Evolutionary conservation across 2,888 invertebrate species (phyloP), one percentile per base, ranked within the genome.

Genomic region (Erynnis tages): DNA sequence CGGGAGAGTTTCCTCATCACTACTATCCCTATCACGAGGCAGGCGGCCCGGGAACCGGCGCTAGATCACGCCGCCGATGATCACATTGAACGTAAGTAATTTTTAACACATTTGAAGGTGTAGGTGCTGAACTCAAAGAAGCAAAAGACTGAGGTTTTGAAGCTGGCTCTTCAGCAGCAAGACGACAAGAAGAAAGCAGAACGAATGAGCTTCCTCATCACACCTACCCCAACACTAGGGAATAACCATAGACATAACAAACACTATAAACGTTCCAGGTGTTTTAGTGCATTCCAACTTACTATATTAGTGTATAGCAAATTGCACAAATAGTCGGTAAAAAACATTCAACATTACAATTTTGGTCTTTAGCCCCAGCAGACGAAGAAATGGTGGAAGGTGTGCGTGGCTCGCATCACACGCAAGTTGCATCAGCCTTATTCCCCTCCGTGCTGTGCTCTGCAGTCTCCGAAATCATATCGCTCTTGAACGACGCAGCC

Each of bases 361-460:
- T 44, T 5, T 3, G 14, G 8, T 30, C 5, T 30, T 19, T 57
- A 87, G 87, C 84, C 0, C 80, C 86, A 56, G 91, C 91, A 4
- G 91, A 91, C 62, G 91, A 90, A 67, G 92, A 91, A 83, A 93
- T 87, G 58, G 92, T 91, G 6, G 95, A 95, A 75, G 92, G 93
- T 8, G 91, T 93, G 0, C 91, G 96, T 32, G 93, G 93, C 1
- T 92, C 94, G 0, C 96, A 96, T 66, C 96, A 96, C 72, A 91
- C 97, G 2, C 97, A 98, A 75, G 94, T 97, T 1, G 98, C 98
- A 0, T 96, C 98, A 65, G 96, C 98, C 0, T 90, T 99, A 27
- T 99, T 99, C 79, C 99, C 99, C 0, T 99, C 99, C 0, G 97
- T 96, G 35, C 90, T 99, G 16, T 98, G 99, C 77, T 96, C 98